Conservation (phyloP, 1,140 invertebrate genomes). For the Drosophila nasuta region DNA sequence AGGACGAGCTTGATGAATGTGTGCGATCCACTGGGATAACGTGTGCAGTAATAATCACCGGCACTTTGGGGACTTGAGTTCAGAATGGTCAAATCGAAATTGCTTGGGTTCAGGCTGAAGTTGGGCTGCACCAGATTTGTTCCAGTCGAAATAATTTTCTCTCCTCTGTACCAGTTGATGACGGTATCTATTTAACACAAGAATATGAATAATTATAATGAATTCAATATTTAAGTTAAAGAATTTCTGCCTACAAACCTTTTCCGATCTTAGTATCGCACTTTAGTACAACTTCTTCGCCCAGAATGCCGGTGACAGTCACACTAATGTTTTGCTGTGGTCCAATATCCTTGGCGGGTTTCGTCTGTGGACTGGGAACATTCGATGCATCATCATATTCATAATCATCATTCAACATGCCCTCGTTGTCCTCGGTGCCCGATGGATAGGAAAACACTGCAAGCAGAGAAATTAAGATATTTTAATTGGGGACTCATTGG, state of each 20-base stretch:
- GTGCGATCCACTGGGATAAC: neutral
- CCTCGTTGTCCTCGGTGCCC: slow-evolving; percentile 11
- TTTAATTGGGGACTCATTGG: neutral
- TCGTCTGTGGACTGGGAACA: slow-evolving; percentile 47
- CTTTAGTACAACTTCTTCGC: slow-evolving; percentile 52
- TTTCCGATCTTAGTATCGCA: slow-evolving; percentile 42
- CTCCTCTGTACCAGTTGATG: slow-evolving; percentile 51
- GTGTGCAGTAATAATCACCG: slow-evolving; percentile 51
- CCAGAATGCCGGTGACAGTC: slow-evolving; percentile 48
- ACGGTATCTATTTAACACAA: slow-evolving; percentile 6
- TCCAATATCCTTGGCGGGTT: neutral
- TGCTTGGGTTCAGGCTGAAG: slow-evolving; percentile 52
- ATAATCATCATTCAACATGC: slow-evolving; percentile 55
- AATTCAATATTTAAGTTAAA: neutral
- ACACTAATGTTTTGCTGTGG: slow-evolving; percentile 27
- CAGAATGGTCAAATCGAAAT: slow-evolving; percentile 61
- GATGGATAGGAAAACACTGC: slow-evolving; percentile 49
- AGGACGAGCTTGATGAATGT: slow-evolving; percentile 51
- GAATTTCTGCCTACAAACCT: slow-evolving; percentile 27
- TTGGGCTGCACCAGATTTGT: slow-evolving; percentile 53
- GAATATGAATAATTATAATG: neutral
- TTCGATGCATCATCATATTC: slow-evolving; percentile 51
- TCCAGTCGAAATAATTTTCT: slow-evolving; percentile 45
- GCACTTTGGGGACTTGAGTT: slow-evolving; percentile 57
- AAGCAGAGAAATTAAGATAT: neutral